phyloP scores from a whole-genome alignment of 2,797 vertebrate species.

The Pseudomugil gertrudae region DNA sequence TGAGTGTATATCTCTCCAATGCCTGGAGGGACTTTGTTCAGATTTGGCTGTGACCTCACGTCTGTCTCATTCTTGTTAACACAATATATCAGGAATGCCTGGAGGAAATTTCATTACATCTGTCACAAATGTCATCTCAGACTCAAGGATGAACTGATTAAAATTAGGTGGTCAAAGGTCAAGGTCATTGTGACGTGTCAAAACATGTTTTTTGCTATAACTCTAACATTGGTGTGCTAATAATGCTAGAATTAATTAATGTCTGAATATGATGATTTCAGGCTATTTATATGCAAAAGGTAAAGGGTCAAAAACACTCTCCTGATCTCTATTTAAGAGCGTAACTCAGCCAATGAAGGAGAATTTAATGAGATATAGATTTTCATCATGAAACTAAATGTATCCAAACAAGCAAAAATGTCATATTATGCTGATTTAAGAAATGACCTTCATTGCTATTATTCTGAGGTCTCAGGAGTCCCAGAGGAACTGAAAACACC shows the following conservation, averaged over 20 bases:
- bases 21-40: constrained; percentile 5
- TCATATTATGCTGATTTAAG: constrained; percentile 9
- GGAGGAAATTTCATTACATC: constrained; percentile 1
- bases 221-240: background rate
- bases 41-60: constrained; percentile 11
- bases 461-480: background rate
- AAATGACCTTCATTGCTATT: background rate
- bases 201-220: background rate
- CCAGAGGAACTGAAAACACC: background rate
- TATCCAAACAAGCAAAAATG: too few relatives aligned
- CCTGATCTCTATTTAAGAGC: background rate
- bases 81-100: background rate
- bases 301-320: background rate
- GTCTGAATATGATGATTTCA: background rate
- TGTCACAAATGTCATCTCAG: background rate
- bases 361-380: background rate
- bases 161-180: background rate
- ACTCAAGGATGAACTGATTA: background rate
- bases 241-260: background rate
- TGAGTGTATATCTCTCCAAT: background rate
- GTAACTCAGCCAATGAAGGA: background rate
- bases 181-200: background rate
- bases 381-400: background rate
- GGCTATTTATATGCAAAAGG: background rate
- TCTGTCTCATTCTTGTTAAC: constrained; percentile 6